These are phyloP conservation scores for Anguilla megastoma DNA, from an alignment of 2,797 vertebrate genomes.

Conservation along the genomic window DNA sequence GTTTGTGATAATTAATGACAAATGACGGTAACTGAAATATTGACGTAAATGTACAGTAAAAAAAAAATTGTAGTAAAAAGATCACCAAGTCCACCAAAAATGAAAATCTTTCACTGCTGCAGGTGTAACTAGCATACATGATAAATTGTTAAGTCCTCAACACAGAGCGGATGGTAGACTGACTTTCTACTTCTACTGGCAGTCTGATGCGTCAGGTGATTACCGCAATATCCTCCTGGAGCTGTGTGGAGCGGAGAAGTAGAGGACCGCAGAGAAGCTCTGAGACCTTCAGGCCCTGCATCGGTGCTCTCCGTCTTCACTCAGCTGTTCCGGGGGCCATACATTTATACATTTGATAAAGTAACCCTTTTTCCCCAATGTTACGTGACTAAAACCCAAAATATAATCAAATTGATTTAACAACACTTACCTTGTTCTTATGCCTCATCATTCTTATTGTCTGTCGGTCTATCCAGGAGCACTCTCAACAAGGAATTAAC, in stretches of 20 bases:
- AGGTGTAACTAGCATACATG: neutral
- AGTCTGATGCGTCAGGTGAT: conserved; percentile 36
- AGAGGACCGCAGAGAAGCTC: neutral
- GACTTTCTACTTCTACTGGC: neutral
- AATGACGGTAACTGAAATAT: neutral
- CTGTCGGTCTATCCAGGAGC: neutral
- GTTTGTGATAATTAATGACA: neutral
- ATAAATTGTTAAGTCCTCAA: neutral
- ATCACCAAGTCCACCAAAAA: too few relatives aligned
- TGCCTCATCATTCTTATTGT: neutral
- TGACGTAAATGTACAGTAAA: neutral
- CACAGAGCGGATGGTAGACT: neutral
- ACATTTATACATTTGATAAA: neutral
- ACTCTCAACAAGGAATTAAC: neutral
- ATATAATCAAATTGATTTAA: neutral
- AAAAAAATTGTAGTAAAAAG: too few relatives aligned
- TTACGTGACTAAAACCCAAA: neutral
- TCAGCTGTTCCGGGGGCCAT: neutral
- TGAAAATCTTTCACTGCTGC: neutral
- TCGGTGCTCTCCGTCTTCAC: neutral
- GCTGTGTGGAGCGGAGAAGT: conserved; percentile 32
- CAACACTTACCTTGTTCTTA: neutral
- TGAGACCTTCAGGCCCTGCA: neutral
- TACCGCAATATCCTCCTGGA: conserved; percentile 38
- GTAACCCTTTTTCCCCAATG: neutral